Conservation (phyloP, 2,797 vertebrate species). For the Pristis pectinata region DNA sequence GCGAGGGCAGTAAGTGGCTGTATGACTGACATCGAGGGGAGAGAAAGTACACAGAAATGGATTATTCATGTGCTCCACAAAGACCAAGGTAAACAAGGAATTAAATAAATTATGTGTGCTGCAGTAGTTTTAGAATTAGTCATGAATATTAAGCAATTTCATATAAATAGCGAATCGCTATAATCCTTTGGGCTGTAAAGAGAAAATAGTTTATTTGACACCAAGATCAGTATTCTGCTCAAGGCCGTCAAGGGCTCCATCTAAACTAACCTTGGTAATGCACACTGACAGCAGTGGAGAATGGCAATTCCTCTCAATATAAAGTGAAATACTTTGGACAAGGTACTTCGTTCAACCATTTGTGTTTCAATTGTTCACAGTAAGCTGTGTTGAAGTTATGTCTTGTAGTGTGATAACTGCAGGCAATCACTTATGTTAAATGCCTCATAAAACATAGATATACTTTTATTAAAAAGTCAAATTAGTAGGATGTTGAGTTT, state of each 20-base stretch:
- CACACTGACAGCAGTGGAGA: background rate
- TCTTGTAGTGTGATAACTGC: background rate
- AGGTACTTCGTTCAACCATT: background rate
- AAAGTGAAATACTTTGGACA: slow-evolving; percentile 5
- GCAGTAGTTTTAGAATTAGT: background rate
- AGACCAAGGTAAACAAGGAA: slow-evolving; percentile 7
- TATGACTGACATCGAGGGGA: background rate
- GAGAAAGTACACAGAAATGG: no score
- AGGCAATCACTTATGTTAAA: background rate
- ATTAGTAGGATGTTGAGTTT: background rate
- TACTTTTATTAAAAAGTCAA: background rate
- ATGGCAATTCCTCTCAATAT: background rate
- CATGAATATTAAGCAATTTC: slow-evolving; percentile 25
- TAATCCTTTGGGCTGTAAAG: slow-evolving; percentile 13
- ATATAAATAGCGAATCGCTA: background rate
- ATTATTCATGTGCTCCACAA: no score
- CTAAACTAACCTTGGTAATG: slow-evolving; percentile 30
- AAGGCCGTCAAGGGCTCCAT: background rate
- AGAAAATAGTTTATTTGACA: background rate
- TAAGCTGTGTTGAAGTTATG: background rate
- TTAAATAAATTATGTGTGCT: slow-evolving; percentile 16
- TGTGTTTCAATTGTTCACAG: background rate
- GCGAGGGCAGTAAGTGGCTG: background rate
- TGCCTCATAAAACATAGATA: background rate
- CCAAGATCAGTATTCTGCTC: background rate